Base-by-base conservation (phyloP, 2,113 vertebrate species). In the Pan paniscus region DNA sequence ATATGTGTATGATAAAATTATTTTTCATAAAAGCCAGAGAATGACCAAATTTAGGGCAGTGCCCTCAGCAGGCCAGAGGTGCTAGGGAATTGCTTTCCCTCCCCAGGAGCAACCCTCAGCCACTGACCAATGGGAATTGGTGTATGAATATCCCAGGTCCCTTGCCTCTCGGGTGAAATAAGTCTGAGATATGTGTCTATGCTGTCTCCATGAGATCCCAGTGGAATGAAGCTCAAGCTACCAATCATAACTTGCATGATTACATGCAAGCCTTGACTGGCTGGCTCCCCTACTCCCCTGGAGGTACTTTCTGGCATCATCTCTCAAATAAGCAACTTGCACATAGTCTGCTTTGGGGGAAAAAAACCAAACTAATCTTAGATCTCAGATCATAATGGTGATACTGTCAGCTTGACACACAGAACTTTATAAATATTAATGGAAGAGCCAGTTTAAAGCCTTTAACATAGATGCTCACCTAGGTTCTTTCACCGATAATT, bases 311-410 rank as follows among this genome's bases (percentile, higher is more conserved):
- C 86, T 80, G 48, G 46, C 82, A 73, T 67, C 25, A 67, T 48
- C 83, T 93, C 87, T 79, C 68, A 59, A 82, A 90, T 64, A 90
- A 92, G 25, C 12, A 57, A 92, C 72, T 95, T 76, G 68, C 30
- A 76, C 13, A 20, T 5, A 4, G 14, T 61, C 52, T 89, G 79
- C 20, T 84, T 93, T 90, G 40, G 46, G 72, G 50, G 23, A 22
- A 78, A 43, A 43, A 89, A 27, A 48, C 14, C 13, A 78, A 93
- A 50, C 32, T 32, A 48, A 67, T 30, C 17, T 89, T 30, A 6
- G 35, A 85, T n/a, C 64, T 85, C 57, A 86, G 83, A 81, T 76
- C 16, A 59, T 55, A 80, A 59, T 55, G 55, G 40, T 32, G 83
- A 93, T 52, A 88, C 17, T 78, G 93, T 72, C 22, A 80, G n/a